Percentiles rank a stretch among this genome's conserved stretches.
These are phyloP conservation scores for Drosophila tropicalis DNA, from an alignment of 1,140 invertebrate genomes.

Conservation along the genomic window DNA sequence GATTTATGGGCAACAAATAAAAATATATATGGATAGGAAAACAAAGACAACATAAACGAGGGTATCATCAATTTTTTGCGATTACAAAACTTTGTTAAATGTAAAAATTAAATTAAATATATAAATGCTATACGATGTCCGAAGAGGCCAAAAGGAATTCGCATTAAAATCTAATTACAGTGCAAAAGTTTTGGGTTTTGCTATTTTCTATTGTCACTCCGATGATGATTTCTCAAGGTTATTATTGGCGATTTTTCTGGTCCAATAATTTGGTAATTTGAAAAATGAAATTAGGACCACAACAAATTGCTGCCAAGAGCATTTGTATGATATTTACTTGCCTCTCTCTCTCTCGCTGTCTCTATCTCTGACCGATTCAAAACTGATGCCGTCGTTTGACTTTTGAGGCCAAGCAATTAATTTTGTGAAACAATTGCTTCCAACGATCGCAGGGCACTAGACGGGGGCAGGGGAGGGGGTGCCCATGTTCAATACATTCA, in stretches of 20 bases:
- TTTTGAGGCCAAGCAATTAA: constrained; percentile 71
- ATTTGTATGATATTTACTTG: constrained; percentile 39
- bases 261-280: constrained; percentile 33
- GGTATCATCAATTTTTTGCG: constrained; percentile 39
- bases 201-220: not conserved
- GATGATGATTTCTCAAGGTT: constrained; percentile 45
- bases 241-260: constrained; percentile 51
- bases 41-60: not conserved
- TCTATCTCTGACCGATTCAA: constrained; percentile 17
- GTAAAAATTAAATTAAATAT: constrained; percentile 16
- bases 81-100: constrained; percentile 34
- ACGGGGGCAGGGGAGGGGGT: not conserved
- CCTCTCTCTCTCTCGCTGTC: not conserved
- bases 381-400: constrained; percentile 29
- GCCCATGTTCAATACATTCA: constrained; percentile 37
- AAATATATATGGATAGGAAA: constrained; percentile 24
- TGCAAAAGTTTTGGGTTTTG: constrained; percentile 8
- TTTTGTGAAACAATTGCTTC: constrained; percentile 62
- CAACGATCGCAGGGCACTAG: not conserved
- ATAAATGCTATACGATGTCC: not conserved
- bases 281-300: constrained; percentile 58
- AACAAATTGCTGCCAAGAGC: constrained; percentile 71
- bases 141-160: constrained; percentile 38
- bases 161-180: constrained; percentile 53
- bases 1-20: constrained; percentile 64